Conservation (phyloP, 2,113 vertebrate genomes). For the human (Homo sapiens) region DNA sequence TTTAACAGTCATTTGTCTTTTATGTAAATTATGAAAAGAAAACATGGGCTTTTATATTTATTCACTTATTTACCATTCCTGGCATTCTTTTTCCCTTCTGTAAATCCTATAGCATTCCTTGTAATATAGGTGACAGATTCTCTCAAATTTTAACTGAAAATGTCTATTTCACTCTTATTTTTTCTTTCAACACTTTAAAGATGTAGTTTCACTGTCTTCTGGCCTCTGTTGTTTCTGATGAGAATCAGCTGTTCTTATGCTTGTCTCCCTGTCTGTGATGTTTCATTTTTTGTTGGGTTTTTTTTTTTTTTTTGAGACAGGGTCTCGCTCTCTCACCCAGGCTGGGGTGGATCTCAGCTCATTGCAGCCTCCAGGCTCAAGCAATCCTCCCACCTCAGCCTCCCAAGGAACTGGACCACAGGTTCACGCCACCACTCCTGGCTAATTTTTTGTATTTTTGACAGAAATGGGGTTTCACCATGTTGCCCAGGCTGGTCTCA, state of each 20-base stretch:
- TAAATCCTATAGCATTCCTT: neutral
- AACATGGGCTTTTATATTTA: neutral
- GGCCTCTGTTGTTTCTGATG: neutral
- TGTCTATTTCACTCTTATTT: neutral
- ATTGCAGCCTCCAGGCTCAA: too few species aligned
- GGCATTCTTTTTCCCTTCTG: neutral
- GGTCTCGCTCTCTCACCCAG: too few species aligned
- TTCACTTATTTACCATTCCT: neutral
- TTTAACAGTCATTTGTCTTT: neutral
- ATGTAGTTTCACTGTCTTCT: neutral
- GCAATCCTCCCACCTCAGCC: too few species aligned
- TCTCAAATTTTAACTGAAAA: conserved; percentile 25
- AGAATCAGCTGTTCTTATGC: neutral
- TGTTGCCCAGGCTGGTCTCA: too few species aligned
- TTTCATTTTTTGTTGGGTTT: neutral
- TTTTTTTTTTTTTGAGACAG: neutral
- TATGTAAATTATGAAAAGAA: neutral
- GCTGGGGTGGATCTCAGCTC: too few species aligned
- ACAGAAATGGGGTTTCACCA: too few species aligned
- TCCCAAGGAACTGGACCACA: too few species aligned
- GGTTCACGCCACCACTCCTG: too few species aligned
- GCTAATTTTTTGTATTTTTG: too few species aligned
- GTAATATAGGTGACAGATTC: neutral
- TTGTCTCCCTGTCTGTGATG: neutral
- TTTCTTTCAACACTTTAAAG: conserved; percentile 12